Base-by-base conservation (phyloP, 2,888 invertebrate genomes). In the Campoplex capitator region DNA sequence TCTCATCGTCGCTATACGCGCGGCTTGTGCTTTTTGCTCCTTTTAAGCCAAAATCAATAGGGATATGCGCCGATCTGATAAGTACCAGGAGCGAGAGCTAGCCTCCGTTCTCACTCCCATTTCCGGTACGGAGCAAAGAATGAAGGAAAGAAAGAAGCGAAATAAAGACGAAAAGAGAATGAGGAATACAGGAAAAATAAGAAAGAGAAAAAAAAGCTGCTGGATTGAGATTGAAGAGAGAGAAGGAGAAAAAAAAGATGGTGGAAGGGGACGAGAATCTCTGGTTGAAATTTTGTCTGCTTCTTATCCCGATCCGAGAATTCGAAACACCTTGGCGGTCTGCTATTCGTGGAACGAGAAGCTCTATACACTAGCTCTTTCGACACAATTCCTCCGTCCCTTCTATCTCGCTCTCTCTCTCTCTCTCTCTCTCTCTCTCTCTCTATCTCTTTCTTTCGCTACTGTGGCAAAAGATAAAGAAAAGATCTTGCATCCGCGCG, bases 21-120 rank as follows among this genome's bases (percentile, higher is more conserved):
- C 70, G 56, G 71, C 71, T 56, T 65, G 68, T 76, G 81, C 77
- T 88, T 86, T 81, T 86, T 81, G 86, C 65, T 84, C 87, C 86
- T 83, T 85, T 86, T 83, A 79, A 83, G 87, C 87, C 84, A 87
- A 87, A 87, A 87, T 87, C 87, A 85, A 85, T 88, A 85, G 81
- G 87, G 77, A 83, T 80, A 85, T 81, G 81, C 75, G 70, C 83
- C 83, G 87, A 88, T 88, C 87, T 79, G 88, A 88, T 85, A 84
- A 88, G 88, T 87, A 84, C 71, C 75, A 71, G 65, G 38, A 77
- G 84, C 77, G 75, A 77, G 84, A 80, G 75, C 56, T 68, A 51
- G 58, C 32, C 78, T 68, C 32, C 56, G 65, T 56, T 80, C 83
- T 74, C 54, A 23, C 74, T 84, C 35, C 70, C 28, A 78, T 78